phyloP scores from a whole-genome alignment of 2,113 vertebrate species.

The Balaeniceps rex region DNA sequence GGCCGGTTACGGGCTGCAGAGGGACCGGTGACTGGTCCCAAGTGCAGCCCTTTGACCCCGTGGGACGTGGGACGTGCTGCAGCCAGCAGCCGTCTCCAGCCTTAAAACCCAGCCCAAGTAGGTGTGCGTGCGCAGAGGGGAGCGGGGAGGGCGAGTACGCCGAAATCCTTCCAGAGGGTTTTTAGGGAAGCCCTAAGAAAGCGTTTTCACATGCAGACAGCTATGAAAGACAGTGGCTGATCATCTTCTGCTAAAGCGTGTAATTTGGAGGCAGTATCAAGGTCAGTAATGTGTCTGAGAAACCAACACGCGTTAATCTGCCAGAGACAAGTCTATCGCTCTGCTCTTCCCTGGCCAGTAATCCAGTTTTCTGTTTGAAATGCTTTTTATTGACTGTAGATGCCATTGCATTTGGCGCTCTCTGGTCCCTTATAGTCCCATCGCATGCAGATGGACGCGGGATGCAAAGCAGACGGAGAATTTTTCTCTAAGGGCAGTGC shows the following conservation, averaged over 20 bases:
- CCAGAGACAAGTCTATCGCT: neutral
- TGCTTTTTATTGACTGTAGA: neutral
- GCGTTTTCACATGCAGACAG: neutral
- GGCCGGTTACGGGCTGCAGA: fast-evolving
- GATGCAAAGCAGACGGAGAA: neutral
- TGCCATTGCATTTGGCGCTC: neutral
- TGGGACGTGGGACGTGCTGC: neutral
- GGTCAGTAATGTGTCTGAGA: neutral
- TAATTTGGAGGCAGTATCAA: neutral
- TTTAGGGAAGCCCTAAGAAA: fast-evolving
- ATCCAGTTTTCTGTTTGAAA: conserved; percentile 30
- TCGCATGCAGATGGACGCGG: neutral
- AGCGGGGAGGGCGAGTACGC: fast-evolving
- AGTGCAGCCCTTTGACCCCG: fast-evolving
- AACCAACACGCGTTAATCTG: neutral
- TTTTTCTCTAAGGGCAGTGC: neutral
- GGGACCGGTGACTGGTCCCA: no score
- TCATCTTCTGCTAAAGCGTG: neutral
- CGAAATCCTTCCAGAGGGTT: fast-evolving
- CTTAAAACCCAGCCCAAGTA: neutral
- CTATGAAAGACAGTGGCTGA: neutral
- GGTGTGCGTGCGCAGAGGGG: fast-evolving
- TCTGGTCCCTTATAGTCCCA: neutral
- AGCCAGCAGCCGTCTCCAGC: neutral
- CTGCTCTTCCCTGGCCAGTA: neutral